Evolutionary conservation across 2,888 invertebrate species (phyloP).

Genomic region (Tortricodes alternella): DNA sequence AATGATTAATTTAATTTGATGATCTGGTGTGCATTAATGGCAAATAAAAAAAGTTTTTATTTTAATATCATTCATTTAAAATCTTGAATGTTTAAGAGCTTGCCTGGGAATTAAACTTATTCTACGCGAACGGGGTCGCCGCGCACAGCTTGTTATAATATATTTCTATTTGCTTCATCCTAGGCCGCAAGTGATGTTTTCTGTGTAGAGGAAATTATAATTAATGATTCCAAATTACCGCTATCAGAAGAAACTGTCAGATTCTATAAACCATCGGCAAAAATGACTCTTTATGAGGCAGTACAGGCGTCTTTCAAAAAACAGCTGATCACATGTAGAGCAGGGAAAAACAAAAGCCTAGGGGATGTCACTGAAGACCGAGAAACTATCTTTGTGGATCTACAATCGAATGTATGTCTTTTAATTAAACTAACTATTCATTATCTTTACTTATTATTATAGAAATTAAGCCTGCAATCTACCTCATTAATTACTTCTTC

Average conservation of each 20-base stretch:
- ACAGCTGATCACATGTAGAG: slow-evolving; percentile 75
- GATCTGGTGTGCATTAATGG: too few species aligned
- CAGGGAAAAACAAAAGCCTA: slow-evolving; percentile 80
- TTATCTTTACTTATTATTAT: not conserved
- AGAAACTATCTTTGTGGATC: slow-evolving; percentile 83
- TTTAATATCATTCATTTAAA: too few species aligned
- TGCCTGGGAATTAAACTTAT: too few species aligned
- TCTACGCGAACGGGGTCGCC: too few species aligned
- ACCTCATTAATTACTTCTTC: slow-evolving; percentile 34
- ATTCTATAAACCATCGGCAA: slow-evolving; percentile 82
- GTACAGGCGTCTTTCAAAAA: slow-evolving; percentile 64
- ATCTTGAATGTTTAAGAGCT: too few species aligned
- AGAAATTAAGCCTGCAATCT: not conserved
- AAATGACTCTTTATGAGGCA: slow-evolving; percentile 50
- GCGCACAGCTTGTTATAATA: not conserved
- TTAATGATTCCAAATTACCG: slow-evolving; percentile 88
- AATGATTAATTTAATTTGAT: too few species aligned
- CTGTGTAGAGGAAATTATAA: slow-evolving; percentile 93
- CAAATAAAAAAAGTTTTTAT: too few species aligned
- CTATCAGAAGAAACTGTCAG: slow-evolving; percentile 88
- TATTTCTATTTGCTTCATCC: slow-evolving; percentile 17
- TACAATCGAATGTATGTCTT: slow-evolving; percentile 70
- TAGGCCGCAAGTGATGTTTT: slow-evolving; percentile 96
- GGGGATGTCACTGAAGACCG: slow-evolving; percentile 82
- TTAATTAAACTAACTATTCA: not conserved